Evolutionary conservation across 2,797 vertebrate species (phyloP), one percentile per base, ranked within the genome.

Genomic region (Tauraco hartlaubi): DNA sequence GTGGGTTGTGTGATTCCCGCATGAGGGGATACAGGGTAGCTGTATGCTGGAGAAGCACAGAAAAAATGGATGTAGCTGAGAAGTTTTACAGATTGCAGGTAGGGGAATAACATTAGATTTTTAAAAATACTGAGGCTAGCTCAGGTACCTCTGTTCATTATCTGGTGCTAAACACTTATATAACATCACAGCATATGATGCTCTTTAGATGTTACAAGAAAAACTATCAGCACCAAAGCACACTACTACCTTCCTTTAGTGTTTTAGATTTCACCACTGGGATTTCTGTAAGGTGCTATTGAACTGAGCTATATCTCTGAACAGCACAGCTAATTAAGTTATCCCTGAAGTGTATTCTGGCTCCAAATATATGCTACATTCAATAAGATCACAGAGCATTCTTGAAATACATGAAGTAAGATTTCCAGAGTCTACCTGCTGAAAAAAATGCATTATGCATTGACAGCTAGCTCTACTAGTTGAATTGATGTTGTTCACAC

Each of bases 361-460:
- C n/a, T 78, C 54, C 81, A 84, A 43, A 48, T 71, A 46, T 11
- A 5, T 25, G 37, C 22, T 64, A 21, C 39, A 20, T 68, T 80
- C 66, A 77, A 0, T 46, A 68, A 71, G 33, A 20, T 82, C 51
- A 85, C 33, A 62, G 37, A 1, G 1, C 1, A 1, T 55, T 61
- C 48, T 72, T 91, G 74, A 83, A 74, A 63, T 28, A 74, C 68
- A 82, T 41, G 33, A 76, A 64, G 15, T 44, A 68, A 54, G 29
- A 19, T 52, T 87, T 80, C 56, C 54, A 75, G 55, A 35, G 33
- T 46, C 16, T 85, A 83, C 64, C 78, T 89, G 41, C 33, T 83
- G 84, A 73, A 88, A 78, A 81, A 86, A 44, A 54, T 21, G 17
- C 31, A 7, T 21, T 78, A 54, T 71, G 59, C 37, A 14, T 52